Percentiles rank a stretch among this genome's conserved stretches.
phyloP scores from a whole-genome alignment of 2,888 invertebrate genomes.

The Bellardia bayeri region DNA sequence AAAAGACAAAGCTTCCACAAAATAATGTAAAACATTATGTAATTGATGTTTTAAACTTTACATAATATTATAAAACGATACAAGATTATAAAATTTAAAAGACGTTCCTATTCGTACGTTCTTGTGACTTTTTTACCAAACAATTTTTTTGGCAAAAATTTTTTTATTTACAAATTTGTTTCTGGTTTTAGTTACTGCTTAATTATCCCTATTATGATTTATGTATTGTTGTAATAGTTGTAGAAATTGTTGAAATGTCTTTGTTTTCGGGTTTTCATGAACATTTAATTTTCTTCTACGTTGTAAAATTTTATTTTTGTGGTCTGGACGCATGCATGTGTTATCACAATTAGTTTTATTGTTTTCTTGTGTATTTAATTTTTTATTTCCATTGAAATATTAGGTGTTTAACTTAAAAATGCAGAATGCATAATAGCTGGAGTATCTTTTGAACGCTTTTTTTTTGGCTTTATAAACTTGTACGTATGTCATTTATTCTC shows the following conservation, averaged over 20 bases:
- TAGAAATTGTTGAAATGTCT: background rate
- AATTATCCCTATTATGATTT: background rate
- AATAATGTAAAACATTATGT: too few species aligned
- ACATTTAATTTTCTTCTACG: conserved; percentile 18
- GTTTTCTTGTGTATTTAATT: conserved; percentile 12
- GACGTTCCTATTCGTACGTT: too few species aligned
- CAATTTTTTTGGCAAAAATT: too few species aligned
- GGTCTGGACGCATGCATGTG: conserved; percentile 62
- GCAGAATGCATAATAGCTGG: too few species aligned
- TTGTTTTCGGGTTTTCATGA: conserved; percentile 7
- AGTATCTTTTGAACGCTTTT: background rate
- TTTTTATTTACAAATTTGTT: background rate
- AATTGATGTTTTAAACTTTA: too few species aligned
- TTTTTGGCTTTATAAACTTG: conserved; percentile 25
- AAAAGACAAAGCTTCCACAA: too few species aligned
- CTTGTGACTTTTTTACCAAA: too few species aligned
- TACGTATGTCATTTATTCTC: conserved; percentile 32
- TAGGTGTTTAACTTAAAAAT: too few species aligned
- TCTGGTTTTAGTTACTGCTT: background rate
- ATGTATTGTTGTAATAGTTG: background rate
- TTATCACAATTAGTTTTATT: conserved; percentile 54
- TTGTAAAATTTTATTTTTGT: conserved; percentile 37
- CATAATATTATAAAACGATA: too few species aligned
- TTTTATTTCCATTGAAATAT: conserved; percentile 23
- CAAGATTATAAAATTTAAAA: too few species aligned